Conservation (phyloP, 2,797 vertebrate species). For the Fistularia commersonii region DNA sequence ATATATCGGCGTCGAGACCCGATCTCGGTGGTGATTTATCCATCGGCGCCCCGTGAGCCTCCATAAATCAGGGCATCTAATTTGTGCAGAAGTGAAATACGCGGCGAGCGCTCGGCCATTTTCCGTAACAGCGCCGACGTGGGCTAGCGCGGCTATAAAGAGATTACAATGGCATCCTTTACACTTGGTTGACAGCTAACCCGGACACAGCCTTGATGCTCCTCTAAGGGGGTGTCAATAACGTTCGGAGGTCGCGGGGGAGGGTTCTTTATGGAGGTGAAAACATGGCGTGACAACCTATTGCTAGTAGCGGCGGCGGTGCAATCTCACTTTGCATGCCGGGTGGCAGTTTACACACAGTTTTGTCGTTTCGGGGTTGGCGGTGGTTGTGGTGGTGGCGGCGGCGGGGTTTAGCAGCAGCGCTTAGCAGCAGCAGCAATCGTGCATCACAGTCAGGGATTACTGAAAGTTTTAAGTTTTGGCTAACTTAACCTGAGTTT, state of each 20-base stretch:
- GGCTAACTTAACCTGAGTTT: too few relatives aligned
- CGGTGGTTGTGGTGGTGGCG: too few relatives aligned
- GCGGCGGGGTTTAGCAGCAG: constrained; percentile 10
- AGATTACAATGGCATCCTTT: constrained; percentile 63
- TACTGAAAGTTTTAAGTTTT: too few relatives aligned
- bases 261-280: constrained; percentile 70
- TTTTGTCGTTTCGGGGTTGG: constrained; percentile 27
- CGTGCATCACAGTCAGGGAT: constrained; percentile 82
- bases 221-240: constrained; percentile 62
- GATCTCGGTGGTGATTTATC: constrained; percentile 57
- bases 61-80: constrained; percentile 74
- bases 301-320: constrained; percentile 35
- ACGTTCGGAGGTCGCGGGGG: constrained; percentile 25
- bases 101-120: constrained; percentile 51
- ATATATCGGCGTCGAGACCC: constrained; percentile 45
- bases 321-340: constrained; percentile 58
- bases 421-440: constrained; percentile 36
- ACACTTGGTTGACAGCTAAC: constrained; percentile 65
- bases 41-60: constrained; percentile 20
- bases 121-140: constrained; percentile 42
- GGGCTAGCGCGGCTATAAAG: constrained; percentile 53
- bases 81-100: constrained; percentile 63
- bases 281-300: constrained; percentile 58
- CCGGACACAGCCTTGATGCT: constrained; percentile 73
- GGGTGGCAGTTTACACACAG: constrained; percentile 49